phyloP scores from a whole-genome alignment of 1,140 invertebrate species.

The Drosophila miranda region DNA sequence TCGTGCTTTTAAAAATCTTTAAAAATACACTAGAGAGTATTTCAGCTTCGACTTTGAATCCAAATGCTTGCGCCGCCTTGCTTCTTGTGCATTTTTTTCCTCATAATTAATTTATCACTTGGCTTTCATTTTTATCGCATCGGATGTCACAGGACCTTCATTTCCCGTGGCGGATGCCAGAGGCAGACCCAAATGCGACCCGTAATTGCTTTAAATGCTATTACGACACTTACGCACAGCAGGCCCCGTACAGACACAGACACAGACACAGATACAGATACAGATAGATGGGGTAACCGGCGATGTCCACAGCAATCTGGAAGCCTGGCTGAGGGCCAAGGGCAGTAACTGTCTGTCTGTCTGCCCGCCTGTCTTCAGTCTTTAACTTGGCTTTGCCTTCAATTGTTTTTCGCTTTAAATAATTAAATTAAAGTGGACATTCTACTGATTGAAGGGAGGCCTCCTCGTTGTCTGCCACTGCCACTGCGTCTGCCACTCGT shows the following conservation, averaged over 20 bases:
- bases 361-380: conserved; percentile 1
- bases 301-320: conserved; percentile 6
- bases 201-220: conserved; percentile 80
- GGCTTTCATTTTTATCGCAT: conserved; percentile 58
- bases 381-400: conserved; percentile 35
- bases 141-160: conserved; percentile 68
- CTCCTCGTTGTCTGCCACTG: neutral
- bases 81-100: too few relatives aligned
- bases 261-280: too few relatives aligned
- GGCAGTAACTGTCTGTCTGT: conserved; percentile 10
- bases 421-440: conserved; percentile 77
- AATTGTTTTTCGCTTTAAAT: conserved; percentile 79
- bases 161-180: conserved; percentile 28
- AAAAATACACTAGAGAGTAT: too few relatives aligned
- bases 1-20: too few relatives aligned
- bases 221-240: conserved; percentile 76
- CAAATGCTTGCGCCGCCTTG: too few relatives aligned
- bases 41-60: too few relatives aligned
- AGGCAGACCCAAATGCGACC: conserved; percentile 65
- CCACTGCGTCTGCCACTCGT: conserved; percentile 22
- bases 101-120: conserved; percentile 59
- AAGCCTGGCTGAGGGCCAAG: conserved; percentile 39
- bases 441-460: conserved; percentile 65
- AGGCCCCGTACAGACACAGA: neutral
- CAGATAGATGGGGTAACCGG: neutral